Base-by-base conservation (phyloP, 2,797 vertebrate species). In the Steatocranus sp. region DNA sequence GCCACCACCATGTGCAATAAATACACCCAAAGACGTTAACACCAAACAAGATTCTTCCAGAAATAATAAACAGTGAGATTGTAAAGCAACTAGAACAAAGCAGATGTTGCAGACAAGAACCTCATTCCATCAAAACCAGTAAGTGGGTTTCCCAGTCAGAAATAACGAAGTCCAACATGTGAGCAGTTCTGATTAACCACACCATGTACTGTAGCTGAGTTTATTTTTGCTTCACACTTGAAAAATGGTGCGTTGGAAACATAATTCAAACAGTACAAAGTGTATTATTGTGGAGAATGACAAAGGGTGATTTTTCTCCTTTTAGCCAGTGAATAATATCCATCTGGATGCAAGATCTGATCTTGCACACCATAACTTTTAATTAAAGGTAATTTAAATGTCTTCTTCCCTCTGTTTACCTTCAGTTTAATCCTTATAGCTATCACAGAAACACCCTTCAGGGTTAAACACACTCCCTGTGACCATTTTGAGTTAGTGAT, bases 101-200 rank as follows among this genome's bases (percentile, higher is more conserved):
- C 93, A 95, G 91, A 95, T 93, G 93, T 94, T 88, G 90, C 80
- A 86, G 79, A 97, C 96, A 95, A 97, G 97, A 97, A 97, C 97
- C 96, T 94, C 96, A 96, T 97, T 98, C 97, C 97, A 97, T 97
- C 97, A 97, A 97, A 90, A 93, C 87, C 90, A 88, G 89, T 93
- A 93, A 94, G 88, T 91, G 91, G 91, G 91, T 89, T 94, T 90
- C 84, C 86, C 90, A 91, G 93, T 94, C 92, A 93, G 36, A 91
- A 92, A 87, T 87, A 93, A 93, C 88, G 61, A 87, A 90, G 83
- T 86, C 87, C 92, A 91, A 93, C 94, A 91, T 86, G 91, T 92
- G 92, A 93, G 86, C 83, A 2, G 75, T 86, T 92, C 90, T 93
- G 91, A 94, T 93, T 92, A 95, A 94, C 91, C 85, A 63, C 89